These are phyloP conservation scores for Podargus strigoides DNA, from an alignment of 2,797 vertebrate species.

Conservation along the genomic window DNA sequence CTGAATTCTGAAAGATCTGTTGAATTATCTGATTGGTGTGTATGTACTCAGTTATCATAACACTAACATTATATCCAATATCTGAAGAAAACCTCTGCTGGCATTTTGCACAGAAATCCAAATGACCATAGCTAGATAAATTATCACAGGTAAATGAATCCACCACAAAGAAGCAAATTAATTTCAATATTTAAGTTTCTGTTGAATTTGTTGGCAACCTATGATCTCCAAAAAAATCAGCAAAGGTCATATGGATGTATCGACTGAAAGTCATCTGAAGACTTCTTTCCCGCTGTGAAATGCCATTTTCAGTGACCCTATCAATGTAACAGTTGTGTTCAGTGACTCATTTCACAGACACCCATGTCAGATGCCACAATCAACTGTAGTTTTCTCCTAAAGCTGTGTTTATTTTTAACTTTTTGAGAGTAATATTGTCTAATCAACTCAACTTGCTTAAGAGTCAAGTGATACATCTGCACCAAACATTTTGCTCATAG, in stretches of 20 bases:
- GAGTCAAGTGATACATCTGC: neutral
- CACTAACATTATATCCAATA: neutral
- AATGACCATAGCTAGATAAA: neutral
- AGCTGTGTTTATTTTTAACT: neutral
- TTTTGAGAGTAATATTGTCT: neutral
- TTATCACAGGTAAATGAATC: neutral
- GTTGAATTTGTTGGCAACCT: neutral
- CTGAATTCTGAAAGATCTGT: neutral
- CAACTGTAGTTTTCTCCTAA: neutral
- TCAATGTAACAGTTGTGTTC: neutral
- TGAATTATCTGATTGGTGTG: neutral
- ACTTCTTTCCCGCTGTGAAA: neutral
- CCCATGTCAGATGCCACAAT: neutral
- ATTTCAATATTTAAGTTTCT: neutral
- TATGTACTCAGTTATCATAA: neutral
- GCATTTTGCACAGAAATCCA: neutral
- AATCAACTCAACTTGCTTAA: neutral
- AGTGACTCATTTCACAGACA: neutral
- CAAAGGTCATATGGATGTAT: neutral
- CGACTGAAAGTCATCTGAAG: neutral
- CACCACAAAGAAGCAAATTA: neutral
- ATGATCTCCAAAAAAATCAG: neutral
- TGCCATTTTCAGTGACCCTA: neutral
- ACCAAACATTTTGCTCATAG: neutral
- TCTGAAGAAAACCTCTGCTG: neutral